phyloP scores from a whole-genome alignment of 2,888 invertebrate genomes.

The Caenorhabditis doughertyi region DNA sequence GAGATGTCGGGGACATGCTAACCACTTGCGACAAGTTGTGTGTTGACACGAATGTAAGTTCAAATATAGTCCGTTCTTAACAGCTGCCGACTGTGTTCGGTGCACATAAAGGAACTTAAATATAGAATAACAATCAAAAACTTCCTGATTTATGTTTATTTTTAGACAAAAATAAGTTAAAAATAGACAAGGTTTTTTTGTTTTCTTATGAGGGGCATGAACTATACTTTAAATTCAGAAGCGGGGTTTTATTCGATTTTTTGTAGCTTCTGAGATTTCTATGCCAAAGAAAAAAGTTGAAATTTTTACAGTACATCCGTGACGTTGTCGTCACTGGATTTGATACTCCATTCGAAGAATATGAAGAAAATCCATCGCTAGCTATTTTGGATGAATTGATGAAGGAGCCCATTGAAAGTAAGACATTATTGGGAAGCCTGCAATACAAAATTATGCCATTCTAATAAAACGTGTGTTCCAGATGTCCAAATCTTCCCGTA shows the following conservation, averaged over 20 bases:
- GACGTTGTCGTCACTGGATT: neutral
- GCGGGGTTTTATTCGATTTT: neutral
- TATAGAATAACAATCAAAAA: neutral
- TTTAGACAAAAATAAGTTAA: no score
- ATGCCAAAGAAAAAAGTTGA: no score
- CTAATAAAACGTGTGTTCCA: neutral
- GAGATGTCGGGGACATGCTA: conserved; percentile 13
- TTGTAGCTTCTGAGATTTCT: neutral
- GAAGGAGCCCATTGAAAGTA: conserved; percentile 6
- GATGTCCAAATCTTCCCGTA: conserved; percentile 5
- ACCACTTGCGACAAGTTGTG: conserved; percentile 1
- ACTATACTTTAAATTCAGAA: neutral
- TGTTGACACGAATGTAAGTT: neutral
- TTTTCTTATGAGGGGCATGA: no score
- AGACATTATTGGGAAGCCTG: neutral
- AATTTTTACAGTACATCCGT: neutral
- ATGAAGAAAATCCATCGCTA: neutral
- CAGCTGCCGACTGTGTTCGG: neutral
- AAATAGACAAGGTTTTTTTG: no score
- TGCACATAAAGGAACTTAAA: neutral
- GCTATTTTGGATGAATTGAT: neutral
- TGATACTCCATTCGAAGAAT: neutral
- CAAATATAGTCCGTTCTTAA: no score
- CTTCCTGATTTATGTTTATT: no score
- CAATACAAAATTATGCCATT: neutral